Base-by-base conservation (phyloP, 2,113 vertebrate species). In the Paramormyrops kingsleyae region DNA sequence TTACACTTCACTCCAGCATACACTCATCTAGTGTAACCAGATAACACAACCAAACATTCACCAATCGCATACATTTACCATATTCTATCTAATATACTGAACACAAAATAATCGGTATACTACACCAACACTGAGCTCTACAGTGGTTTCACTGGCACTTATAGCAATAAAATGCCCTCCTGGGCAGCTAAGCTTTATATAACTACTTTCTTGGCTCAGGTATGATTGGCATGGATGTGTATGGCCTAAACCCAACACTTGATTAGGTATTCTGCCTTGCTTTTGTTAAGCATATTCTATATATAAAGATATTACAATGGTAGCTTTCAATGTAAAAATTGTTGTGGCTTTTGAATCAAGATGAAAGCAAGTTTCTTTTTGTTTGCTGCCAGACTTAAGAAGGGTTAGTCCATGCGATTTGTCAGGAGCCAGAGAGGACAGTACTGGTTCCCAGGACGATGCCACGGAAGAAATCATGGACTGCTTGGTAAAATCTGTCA, bases 401-500 rank as follows among this genome's bases (percentile, higher is more conserved):
- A 91, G 92, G 0, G 0, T 89, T 74, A 96, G 93, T 66, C 93
- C 94, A 0, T 31, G 93, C 24, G 90, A 89, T 74, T 90, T 92
- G 92, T 84, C 90, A 1, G 42, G 8, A 3, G 95, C 95, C 56
- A 97, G 94, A 92, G 95, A 97, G 0, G 97, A 97, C 0, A 53
- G 93, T 35, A 90, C 95, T 13, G 90, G 91, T 90, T 94, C 95
- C 13, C 96, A 96, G 0, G 96, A 97, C 0, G 99, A 99, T 31
- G 95, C 97, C 91, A 98, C 98, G 0, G 98, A 99, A 89, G 98
- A 99, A 91, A 99, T 99, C 93, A 98, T 99, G 98, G 97, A 99
- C 90, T 94, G 94, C 1, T 95, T 99, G 83, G 98, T 99, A 27
- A 98, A 98, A 92, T 99, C 98, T 0, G 98, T 99, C 84, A 99